phyloP scores from a whole-genome alignment of 2,113 vertebrate species.

The Bostrychus sinensis region DNA sequence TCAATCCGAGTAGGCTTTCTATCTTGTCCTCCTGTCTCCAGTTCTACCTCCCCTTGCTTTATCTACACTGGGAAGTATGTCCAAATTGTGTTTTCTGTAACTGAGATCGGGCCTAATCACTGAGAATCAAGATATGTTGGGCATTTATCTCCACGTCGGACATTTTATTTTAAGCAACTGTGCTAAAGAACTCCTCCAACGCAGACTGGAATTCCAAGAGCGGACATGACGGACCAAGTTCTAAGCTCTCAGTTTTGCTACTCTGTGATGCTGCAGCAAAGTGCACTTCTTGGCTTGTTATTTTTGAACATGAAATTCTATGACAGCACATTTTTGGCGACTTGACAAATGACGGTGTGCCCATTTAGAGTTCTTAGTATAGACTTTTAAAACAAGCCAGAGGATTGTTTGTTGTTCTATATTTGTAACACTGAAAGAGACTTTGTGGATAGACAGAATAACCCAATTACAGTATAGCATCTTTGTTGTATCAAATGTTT shows the following conservation, averaged over 20 bases:
- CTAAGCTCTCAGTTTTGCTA: background rate
- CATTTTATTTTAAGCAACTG: background rate
- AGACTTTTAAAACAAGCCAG: background rate
- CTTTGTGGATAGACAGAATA: constrained; percentile 6
- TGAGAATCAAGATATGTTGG: background rate
- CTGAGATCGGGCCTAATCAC: background rate
- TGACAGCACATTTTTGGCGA: background rate
- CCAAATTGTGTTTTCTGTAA: background rate
- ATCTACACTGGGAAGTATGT: background rate
- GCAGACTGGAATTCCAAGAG: background rate
- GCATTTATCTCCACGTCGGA: background rate
- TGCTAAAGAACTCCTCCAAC: background rate
- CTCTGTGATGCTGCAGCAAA: background rate
- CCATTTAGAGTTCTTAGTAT: background rate
- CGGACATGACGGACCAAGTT: background rate
- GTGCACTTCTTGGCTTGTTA: background rate
- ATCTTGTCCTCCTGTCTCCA: constrained; percentile 4
- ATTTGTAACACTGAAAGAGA: background rate
- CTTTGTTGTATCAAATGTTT: constrained; percentile 1
- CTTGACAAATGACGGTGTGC: background rate
- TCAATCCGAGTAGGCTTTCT: constrained; percentile 12
- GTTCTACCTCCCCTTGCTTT: background rate
- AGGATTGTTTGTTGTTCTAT: background rate
- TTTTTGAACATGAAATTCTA: background rate
- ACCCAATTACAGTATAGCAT: constrained; percentile 1